A percentile compares a stretch with the other conserved stretches of the same genome.
phyloP scores from a whole-genome alignment of 2,797 vertebrate genomes.

The Ctenochaetus hawaiiensis region DNA sequence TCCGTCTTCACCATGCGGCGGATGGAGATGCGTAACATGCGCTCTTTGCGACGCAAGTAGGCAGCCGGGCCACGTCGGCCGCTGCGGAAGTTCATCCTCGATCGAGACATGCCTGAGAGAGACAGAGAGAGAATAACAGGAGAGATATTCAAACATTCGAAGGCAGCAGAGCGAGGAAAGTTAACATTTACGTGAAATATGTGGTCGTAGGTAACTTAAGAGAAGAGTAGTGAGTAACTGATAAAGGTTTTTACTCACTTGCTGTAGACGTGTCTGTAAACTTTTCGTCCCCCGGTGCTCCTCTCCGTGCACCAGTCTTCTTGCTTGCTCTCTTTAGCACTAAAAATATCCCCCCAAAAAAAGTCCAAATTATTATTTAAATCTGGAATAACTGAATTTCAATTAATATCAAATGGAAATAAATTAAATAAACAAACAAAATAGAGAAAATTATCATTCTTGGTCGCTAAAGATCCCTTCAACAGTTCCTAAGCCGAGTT shows the following conservation, averaged over 20 bases:
- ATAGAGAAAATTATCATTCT: too few relatives aligned
- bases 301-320: slow-evolving; percentile 91
- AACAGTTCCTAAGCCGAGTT: too few relatives aligned
- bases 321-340: slow-evolving; percentile 97
- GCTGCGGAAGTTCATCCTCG: slow-evolving; percentile 93
- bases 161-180: neutral
- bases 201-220: neutral
- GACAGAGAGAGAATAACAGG: neutral
- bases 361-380: neutral
- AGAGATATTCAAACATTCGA: neutral
- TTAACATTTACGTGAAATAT: neutral
- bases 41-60: slow-evolving; percentile 95
- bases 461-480: too few relatives aligned
- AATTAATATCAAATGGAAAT: neutral
- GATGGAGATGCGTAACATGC: slow-evolving; percentile 96
- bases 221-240: neutral
- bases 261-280: slow-evolving; percentile 93
- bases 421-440: slow-evolving; percentile 1
- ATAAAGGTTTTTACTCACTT: slow-evolving; percentile 83
- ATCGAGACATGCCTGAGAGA: slow-evolving; percentile 89
- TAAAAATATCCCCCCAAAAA: slow-evolving; percentile 46
- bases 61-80: slow-evolving; percentile 93
- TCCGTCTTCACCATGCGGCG: slow-evolving; percentile 99
- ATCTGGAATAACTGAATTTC: neutral
- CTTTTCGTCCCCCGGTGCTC: slow-evolving; percentile 93